phyloP scores from a whole-genome alignment of 1,140 invertebrate species.

The Octopus sinensis region DNA sequence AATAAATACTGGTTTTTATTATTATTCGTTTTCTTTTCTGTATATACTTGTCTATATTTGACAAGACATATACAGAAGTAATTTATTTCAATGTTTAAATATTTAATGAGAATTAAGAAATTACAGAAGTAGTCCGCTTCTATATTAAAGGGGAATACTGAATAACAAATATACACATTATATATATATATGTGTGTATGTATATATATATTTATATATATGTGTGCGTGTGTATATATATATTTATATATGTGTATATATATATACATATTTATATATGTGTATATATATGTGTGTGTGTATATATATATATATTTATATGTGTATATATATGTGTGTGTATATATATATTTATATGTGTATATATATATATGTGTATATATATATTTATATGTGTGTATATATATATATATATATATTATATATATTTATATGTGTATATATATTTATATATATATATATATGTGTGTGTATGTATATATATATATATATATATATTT shows the following conservation, averaged over 20 bases:
- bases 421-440: background rate
- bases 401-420: background rate
- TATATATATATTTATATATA: background rate
- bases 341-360: background rate
- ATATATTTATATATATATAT: background rate
- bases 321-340: background rate
- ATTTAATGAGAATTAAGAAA: no score
- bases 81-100: no score
- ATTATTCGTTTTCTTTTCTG: no score
- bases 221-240: background rate
- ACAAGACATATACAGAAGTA: no score
- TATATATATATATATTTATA: slow-evolving; percentile 1
- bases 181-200: background rate
- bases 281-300: background rate
- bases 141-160: no score
- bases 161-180: background rate
- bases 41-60: no score
- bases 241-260: background rate
- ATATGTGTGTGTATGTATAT: no score
- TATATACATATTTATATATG: background rate
- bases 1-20: no score
- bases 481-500: no score
- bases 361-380: background rate
- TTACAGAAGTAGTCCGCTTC: no score
- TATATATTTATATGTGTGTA: background rate